Evolutionary conservation across 2,113 vertebrate species (phyloP).

Genomic region (Embiotoca jacksoni): DNA sequence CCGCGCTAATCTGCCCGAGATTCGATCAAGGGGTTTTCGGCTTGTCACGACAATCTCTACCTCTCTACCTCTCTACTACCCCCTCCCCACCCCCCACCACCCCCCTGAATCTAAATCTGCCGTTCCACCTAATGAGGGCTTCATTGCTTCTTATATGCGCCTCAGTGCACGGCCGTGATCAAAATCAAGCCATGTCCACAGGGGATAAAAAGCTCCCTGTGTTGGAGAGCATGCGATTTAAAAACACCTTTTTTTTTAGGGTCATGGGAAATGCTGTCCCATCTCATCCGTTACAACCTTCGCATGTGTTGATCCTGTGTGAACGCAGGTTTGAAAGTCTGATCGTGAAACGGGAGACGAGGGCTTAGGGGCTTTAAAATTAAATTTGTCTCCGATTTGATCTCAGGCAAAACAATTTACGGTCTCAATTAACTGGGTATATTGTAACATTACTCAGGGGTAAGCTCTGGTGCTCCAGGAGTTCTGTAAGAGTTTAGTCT

Average conservation of each 20-base stretch:
- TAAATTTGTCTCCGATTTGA: conserved; percentile 59
- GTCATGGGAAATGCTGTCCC: conserved; percentile 50
- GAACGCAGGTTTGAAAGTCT: conserved; percentile 13
- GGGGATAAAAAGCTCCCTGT: conserved; percentile 55
- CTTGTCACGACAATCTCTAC: conserved; percentile 49
- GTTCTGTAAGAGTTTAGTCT: conserved; percentile 23
- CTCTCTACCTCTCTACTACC: neutral
- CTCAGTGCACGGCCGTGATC: conserved; percentile 42
- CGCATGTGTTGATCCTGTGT: conserved; percentile 15
- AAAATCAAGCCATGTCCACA: conserved; percentile 46
- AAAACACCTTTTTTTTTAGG: neutral
- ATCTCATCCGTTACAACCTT: conserved; percentile 24
- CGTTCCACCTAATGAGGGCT: conserved; percentile 61
- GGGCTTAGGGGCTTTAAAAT: conserved; percentile 40
- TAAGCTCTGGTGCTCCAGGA: conserved; percentile 23
- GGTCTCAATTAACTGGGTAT: conserved; percentile 56
- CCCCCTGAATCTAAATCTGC: conserved; percentile 48
- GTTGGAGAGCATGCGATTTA: conserved; percentile 14
- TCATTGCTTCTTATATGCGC: conserved; percentile 29
- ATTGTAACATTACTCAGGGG: conserved; percentile 52
- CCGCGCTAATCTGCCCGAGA: conserved; percentile 66
- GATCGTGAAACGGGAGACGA: conserved; percentile 31
- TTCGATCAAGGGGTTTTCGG: conserved; percentile 59
- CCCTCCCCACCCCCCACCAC: neutral
- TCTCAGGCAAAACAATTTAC: conserved; percentile 59